Conservation (phyloP, 2,888 invertebrate species). For the Plebejus anna region DNA sequence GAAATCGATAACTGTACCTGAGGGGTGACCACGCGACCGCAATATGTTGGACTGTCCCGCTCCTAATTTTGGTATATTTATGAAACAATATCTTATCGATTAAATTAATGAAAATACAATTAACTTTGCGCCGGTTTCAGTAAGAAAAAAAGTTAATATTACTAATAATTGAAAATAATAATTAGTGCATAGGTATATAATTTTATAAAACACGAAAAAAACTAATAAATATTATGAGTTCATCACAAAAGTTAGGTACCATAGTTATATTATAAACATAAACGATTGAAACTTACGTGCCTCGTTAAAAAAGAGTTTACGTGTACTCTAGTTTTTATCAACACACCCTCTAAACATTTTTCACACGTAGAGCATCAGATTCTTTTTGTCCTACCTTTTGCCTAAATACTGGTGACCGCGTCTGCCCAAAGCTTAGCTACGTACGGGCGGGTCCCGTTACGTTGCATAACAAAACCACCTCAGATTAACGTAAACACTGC, state of each 20-base stretch:
- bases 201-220: no score
- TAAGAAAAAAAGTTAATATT: neutral
- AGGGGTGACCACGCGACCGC: neutral
- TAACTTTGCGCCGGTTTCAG: no score
- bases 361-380: no score
- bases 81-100: neutral
- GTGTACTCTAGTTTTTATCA: no score
- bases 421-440: slow-evolving; percentile 21
- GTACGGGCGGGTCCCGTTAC: slow-evolving; percentile 13
- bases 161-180: no score
- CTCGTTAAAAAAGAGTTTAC: no score
- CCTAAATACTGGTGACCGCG: neutral
- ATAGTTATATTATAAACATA: no score
- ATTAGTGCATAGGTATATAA: no score
- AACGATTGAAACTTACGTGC: no score
- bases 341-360: no score
- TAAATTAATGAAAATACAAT: neutral
- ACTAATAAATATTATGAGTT: no score
- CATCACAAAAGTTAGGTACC: no score
- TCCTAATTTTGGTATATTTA: neutral
- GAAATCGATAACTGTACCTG: slow-evolving; percentile 26
- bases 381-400: neutral
- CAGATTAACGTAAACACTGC: slow-evolving; percentile 22
- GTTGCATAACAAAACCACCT: slow-evolving; percentile 26
- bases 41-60: neutral